A percentile compares a stretch with the other conserved stretches of the same genome.
Conservation (phyloP, 2,797 vertebrate species). For the Takifugu rubripes region DNA sequence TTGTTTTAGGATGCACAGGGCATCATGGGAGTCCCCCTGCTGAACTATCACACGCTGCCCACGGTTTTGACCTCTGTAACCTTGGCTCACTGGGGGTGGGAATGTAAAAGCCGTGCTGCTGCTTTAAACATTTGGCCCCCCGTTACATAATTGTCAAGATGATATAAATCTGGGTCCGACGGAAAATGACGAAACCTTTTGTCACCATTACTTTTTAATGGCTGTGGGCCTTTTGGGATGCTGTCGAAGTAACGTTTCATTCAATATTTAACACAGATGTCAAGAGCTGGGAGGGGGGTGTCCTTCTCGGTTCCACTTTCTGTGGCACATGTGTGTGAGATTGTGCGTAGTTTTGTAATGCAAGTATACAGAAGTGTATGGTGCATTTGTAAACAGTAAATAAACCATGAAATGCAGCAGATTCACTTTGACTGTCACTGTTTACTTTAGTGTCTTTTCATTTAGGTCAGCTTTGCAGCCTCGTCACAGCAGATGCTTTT, state of each 20-base stretch:
- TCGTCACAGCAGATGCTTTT: slow-evolving; percentile 20
- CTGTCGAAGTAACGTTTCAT: slow-evolving; percentile 51
- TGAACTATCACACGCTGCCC: too few relatives aligned
- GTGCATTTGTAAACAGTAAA: slow-evolving; percentile 44
- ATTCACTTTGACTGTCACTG: slow-evolving; percentile 41
- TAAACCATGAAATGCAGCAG: slow-evolving; percentile 53
- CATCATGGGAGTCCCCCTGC: too few relatives aligned
- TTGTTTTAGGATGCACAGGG: too few relatives aligned
- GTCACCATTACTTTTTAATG: slow-evolving; percentile 72
- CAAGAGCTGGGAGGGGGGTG: slow-evolving; percentile 45
- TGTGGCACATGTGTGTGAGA: slow-evolving; percentile 6
- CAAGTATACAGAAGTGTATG: slow-evolving; percentile 32
- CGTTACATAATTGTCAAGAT: slow-evolving; percentile 39
- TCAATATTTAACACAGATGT: slow-evolving; percentile 59
- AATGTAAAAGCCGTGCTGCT: background rate
- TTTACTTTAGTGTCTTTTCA: slow-evolving; percentile 32
- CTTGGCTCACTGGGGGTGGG: too few relatives aligned
- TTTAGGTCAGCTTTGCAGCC: slow-evolving; percentile 45
- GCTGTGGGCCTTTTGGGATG: slow-evolving; percentile 34
- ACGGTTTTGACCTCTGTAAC: too few relatives aligned
- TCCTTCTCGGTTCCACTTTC: slow-evolving; percentile 31
- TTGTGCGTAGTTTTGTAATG: slow-evolving; percentile 24
- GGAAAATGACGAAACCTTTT: slow-evolving; percentile 62
- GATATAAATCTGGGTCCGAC: slow-evolving; percentile 40
- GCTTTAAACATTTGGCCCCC: background rate